Conservation (phyloP, 1,140 invertebrate species). For the Zaprionus gabonicus region DNA sequence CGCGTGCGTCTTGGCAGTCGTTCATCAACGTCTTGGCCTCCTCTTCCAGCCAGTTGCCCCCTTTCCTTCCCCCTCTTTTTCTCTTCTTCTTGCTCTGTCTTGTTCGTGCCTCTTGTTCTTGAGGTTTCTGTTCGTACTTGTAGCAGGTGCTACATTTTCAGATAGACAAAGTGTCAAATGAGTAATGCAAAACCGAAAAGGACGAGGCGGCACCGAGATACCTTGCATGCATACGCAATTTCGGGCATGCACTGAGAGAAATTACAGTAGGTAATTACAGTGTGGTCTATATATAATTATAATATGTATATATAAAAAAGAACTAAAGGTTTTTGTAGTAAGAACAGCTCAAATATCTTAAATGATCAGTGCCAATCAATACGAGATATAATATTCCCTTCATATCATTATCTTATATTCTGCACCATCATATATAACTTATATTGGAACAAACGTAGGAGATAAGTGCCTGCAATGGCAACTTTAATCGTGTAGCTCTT, state of each 20-base stretch:
- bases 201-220: conserved; percentile 25
- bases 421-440: too few relatives aligned
- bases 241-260: conserved; percentile 10
- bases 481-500: too few relatives aligned
- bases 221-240: conserved; percentile 13
- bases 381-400: too few relatives aligned
- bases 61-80: background rate
- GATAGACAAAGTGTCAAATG: conserved; percentile 79
- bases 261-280: background rate
- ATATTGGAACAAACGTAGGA: too few relatives aligned
- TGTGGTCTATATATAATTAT: too few relatives aligned
- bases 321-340: too few relatives aligned
- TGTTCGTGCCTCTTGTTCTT: conserved; percentile 14
- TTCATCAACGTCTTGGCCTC: conserved; percentile 67
- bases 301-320: too few relatives aligned
- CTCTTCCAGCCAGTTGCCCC: conserved; percentile 32
- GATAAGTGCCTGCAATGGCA: too few relatives aligned
- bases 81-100: conserved; percentile 6
- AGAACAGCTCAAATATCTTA: too few relatives aligned
- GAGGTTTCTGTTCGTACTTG: conserved; percentile 36
- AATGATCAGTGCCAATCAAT: too few relatives aligned
- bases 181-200: conserved; percentile 71
- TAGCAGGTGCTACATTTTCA: conserved; percentile 44
- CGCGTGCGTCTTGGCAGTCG: conserved; percentile 51
- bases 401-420: too few relatives aligned